These are phyloP conservation scores for Epinotia nisella DNA, from an alignment of 2,888 invertebrate genomes.

Conservation along the genomic window DNA sequence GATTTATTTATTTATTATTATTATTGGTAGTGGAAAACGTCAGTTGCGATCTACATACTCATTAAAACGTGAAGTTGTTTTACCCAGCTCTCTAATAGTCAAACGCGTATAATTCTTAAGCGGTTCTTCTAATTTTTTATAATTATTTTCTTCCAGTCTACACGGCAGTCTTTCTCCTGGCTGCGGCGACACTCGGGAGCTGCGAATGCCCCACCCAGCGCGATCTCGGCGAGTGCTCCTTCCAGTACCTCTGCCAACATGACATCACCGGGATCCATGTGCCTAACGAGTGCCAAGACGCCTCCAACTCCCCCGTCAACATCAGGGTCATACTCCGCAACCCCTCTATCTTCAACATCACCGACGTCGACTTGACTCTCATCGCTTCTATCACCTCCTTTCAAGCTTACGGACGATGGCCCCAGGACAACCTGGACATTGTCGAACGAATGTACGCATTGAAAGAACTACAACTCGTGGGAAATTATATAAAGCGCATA, in stretches of 20 bases:
- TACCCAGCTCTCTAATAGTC: too few species aligned
- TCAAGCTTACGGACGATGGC: conserved; percentile 59
- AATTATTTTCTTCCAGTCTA: conserved; percentile 57
- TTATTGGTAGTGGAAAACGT: too few species aligned
- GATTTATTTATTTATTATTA: too few species aligned
- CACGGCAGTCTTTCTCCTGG: conserved; percentile 50
- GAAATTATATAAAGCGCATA: conserved; percentile 62
- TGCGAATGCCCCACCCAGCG: conserved; percentile 60
- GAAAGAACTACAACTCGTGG: conserved; percentile 57
- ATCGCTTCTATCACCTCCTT: conserved; percentile 63
- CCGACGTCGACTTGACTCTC: conserved; percentile 55
- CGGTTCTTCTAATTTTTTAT: too few species aligned
- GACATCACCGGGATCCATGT: conserved; percentile 58
- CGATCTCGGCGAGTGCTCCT: conserved; percentile 58
- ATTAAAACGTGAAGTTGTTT: too few species aligned
- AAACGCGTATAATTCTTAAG: not conserved
- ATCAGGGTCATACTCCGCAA: conserved; percentile 61
- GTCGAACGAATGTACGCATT: conserved; percentile 64
- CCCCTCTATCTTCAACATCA: conserved; percentile 54
- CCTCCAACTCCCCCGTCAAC: conserved; percentile 66
- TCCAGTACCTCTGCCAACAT: conserved; percentile 60
- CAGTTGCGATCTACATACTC: too few species aligned
- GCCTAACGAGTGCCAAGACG: conserved; percentile 62
- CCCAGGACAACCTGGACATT: conserved; percentile 59
- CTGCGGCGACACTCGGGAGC: conserved; percentile 50